phyloP scores from a whole-genome alignment of 1,140 invertebrate genomes.

The Theocolax elegans region DNA sequence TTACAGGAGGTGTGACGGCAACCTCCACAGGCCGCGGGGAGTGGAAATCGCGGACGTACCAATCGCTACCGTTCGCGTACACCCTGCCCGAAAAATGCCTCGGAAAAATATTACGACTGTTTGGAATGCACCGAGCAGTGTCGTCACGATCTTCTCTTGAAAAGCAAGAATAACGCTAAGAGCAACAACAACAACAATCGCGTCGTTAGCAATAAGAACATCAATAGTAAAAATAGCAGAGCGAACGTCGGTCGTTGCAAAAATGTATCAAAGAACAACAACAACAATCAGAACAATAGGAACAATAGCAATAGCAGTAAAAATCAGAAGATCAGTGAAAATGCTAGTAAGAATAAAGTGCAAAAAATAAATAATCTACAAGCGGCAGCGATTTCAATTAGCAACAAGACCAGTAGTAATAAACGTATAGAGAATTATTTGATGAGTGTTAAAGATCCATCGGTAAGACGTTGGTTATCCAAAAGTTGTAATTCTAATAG shows the following conservation, averaged over 20 bases:
- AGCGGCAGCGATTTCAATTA: neutral
- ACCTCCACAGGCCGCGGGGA: slow-evolving; percentile 44
- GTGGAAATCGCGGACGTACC: slow-evolving; percentile 18
- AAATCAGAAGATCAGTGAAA: neutral
- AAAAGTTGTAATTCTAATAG: slow-evolving; percentile 13
- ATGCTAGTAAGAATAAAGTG: neutral
- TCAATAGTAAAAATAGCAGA: neutral
- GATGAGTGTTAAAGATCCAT: slow-evolving; percentile 25
- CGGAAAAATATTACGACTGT: slow-evolving; percentile 66
- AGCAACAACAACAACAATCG: slow-evolving; percentile 39
- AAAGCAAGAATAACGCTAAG: slow-evolving; percentile 44
- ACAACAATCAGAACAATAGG: slow-evolving; percentile 24
- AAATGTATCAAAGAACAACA: slow-evolving; percentile 28
- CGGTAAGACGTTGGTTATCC: slow-evolving; percentile 23
- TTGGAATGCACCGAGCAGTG: slow-evolving; percentile 65
- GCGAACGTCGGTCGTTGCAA: slow-evolving; percentile 20
- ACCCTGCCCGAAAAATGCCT: slow-evolving; percentile 51
- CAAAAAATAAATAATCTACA: slow-evolving; percentile 36
- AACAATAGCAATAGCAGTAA: slow-evolving; percentile 12
- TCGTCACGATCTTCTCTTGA: slow-evolving; percentile 56
- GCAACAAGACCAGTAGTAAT: neutral
- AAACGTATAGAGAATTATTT: slow-evolving; percentile 4
- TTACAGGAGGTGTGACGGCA: slow-evolving; percentile 86
- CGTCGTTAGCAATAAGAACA: neutral
- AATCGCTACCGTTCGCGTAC: slow-evolving; percentile 55